Evolutionary conservation across 2,888 invertebrate species (phyloP).

Genomic region (Sinelater perroti): DNA sequence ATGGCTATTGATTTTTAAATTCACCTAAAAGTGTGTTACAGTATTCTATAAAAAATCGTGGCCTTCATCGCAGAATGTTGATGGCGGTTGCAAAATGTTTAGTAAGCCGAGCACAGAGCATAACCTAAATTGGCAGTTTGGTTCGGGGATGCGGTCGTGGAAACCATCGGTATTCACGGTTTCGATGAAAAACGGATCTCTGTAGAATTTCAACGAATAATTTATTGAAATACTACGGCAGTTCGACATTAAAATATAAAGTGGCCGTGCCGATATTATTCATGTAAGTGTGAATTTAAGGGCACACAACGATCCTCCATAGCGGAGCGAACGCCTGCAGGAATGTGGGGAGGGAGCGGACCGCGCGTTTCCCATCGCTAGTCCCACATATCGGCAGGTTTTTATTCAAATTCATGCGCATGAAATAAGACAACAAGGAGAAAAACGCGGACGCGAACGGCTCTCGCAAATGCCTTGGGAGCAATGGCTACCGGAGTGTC

Average conservation of each 20-base stretch:
- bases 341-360: not conserved
- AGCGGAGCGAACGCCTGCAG: slow-evolving; percentile 6
- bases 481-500: slow-evolving; percentile 41
- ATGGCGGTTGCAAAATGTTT: too few relatives aligned
- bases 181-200: slow-evolving; percentile 20
- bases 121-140: slow-evolving; percentile 4
- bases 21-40: too few relatives aligned
- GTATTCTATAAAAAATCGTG: too few relatives aligned
- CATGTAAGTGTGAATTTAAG: slow-evolving; percentile 12
- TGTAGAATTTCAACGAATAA: not conserved
- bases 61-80: too few relatives aligned
- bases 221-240: not conserved
- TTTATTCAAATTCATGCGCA: slow-evolving; percentile 39
- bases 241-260: slow-evolving; percentile 13
- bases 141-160: slow-evolving; percentile 14
- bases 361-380: slow-evolving; percentile 11
- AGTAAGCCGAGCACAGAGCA: not conserved
- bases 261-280: slow-evolving; percentile 12
- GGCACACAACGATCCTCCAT: not conserved
- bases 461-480: slow-evolving; percentile 40
- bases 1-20: too few relatives aligned
- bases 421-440: slow-evolving; percentile 35
- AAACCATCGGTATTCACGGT: slow-evolving; percentile 18
- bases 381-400: slow-evolving; percentile 28
- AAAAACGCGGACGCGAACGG: slow-evolving; percentile 29